These are phyloP conservation scores for Saxidomus purpurata DNA, from an alignment of 1,140 invertebrate species.

Conservation along the genomic window DNA sequence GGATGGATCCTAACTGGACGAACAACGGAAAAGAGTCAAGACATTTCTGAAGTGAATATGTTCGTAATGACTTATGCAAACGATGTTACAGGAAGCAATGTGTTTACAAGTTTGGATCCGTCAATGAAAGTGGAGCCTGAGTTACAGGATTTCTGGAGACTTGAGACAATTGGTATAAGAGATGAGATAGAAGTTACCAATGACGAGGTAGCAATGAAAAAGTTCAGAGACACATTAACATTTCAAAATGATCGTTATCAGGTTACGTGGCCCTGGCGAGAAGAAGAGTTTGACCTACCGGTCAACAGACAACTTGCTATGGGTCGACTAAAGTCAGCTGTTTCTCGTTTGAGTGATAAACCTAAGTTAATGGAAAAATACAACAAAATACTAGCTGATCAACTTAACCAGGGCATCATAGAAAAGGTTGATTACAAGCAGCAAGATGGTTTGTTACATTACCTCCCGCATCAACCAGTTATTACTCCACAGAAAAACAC, in stretches of 20 bases:
- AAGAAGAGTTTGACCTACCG: conserved; percentile 11
- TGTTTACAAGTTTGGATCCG: neutral
- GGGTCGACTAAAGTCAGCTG: neutral
- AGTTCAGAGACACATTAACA: neutral
- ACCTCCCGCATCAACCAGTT: conserved; percentile 9
- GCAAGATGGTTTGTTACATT: neutral
- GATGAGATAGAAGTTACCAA: neutral
- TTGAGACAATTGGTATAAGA: conserved; percentile 3
- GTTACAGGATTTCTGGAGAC: conserved; percentile 37
- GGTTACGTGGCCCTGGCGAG: conserved; percentile 6
- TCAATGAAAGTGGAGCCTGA: neutral
- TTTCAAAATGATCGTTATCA: conserved; percentile 18
- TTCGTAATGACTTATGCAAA: conserved; percentile 41
- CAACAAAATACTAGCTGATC: neutral
- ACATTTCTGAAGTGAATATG: neutral
- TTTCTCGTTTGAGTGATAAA: neutral
- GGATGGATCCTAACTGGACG: neutral
- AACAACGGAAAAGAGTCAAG: neutral
- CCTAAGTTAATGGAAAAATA: conserved; percentile 16
- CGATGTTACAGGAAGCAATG: neutral
- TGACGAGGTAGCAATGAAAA: neutral
- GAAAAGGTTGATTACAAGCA: neutral
- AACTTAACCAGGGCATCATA: conserved; percentile 26
- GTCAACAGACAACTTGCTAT: neutral
- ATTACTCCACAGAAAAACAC: conserved; percentile 9